Evolutionary conservation across 2,797 vertebrate species (phyloP), one percentile per base, ranked within the genome.

Genomic region (Caiman crocodilus): DNA sequence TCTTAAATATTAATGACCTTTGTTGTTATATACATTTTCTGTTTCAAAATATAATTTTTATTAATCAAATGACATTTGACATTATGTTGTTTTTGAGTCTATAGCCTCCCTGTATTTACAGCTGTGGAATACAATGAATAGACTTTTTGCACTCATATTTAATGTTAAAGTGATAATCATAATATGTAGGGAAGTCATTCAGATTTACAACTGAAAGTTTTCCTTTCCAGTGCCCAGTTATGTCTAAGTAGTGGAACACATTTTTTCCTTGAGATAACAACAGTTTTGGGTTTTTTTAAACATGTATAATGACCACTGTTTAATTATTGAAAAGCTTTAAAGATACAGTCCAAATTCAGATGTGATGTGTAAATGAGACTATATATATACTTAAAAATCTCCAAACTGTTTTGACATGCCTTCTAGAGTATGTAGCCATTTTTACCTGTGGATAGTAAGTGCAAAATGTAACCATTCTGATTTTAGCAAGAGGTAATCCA

Each of bases 11-110:
- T 50, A 60, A n/a, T 58, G 64, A 60, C 69, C 16, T 87, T 73
- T 87, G 86, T 56, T 5, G 4, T 78, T 61, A 59, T 79, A 79
- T 60, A 71, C 57, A 90, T 55, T 79, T 82, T 50, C 61, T 15
- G 0, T 92, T 94, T 15, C 23, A 58, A 89, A 91, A n/a, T 77
- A n/a, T 82, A 5, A 4, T 50, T 12, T 59, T 20, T 90, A 83
- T 73, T 76, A 71, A 56, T 84, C 57, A 92, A 90, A 80, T 90
- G 85, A 88, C 21, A 3, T 32, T 96, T 95, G 76, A 65, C 2
- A 1, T 92, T 21, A 50, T 85, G 7, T 32, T 88, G 56, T 94
- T 59, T 92, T 88, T 76, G 35, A 88, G 91, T 79, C 71, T 28
- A 23, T 0, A 1, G 8, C 55, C 84, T 85, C 63, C 77, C 57